Percentiles rank a stretch among this genome's conserved stretches.
Evolutionary conservation across 2,888 invertebrate species (phyloP).

Genomic region (Allolobophora icterica): DNA sequence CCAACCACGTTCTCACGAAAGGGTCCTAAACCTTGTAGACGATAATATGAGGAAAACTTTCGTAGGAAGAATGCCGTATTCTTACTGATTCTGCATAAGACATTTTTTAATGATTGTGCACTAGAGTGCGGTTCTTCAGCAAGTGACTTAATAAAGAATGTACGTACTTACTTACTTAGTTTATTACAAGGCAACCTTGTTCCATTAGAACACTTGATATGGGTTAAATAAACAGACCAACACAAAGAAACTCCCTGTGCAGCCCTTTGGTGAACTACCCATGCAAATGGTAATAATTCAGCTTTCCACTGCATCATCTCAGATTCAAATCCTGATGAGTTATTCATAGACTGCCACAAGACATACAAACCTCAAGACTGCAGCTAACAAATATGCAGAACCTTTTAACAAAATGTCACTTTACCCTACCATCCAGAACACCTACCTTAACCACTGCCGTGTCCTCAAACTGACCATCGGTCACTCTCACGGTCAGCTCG

Average conservation of each 20-base stretch:
- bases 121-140: no score
- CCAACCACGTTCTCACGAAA: no score
- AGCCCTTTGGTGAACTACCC: background rate
- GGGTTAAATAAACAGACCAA: background rate
- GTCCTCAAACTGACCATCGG: slow-evolving; percentile 82
- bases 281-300: background rate
- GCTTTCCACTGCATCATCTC: background rate
- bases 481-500: slow-evolving; percentile 80
- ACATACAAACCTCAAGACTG: background rate
- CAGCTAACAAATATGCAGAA: background rate
- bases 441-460: slow-evolving; percentile 76
- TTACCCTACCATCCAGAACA: background rate
- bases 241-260: background rate
- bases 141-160: no score
- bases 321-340: background rate
- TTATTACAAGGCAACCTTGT: no score
- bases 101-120: no score
- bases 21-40: no score
- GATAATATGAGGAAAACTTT: no score
- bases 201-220: no score
- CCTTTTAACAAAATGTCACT: background rate
- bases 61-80: no score
- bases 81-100: no score
- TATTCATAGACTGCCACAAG: background rate
- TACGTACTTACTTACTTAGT: no score